Percentiles rank a stretch among this genome's conserved stretches.
Evolutionary conservation across 2,797 vertebrate genomes (phyloP).

Genomic region (Lithobates pipiens): DNA sequence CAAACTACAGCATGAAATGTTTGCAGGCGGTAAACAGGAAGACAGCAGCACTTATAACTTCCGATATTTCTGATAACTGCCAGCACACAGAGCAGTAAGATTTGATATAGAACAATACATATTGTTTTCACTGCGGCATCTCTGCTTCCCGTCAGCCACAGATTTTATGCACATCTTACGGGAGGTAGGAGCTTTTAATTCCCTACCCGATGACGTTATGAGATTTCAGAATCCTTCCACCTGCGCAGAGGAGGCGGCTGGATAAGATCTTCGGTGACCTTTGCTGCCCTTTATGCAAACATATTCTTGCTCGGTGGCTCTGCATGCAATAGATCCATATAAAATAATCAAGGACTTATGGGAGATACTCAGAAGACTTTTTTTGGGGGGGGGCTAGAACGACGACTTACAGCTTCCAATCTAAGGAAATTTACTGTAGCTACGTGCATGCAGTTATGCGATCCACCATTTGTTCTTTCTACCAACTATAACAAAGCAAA

Average conservation of each 20-base stretch:
- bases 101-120: neutral
- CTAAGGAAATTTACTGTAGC: neutral
- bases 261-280: slow-evolving; percentile 27
- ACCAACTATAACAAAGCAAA: neutral
- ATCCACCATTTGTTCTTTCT: neutral
- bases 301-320: neutral
- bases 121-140: slow-evolving; percentile 9
- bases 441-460: neutral
- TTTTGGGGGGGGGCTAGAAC: no score
- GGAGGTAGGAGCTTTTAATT: slow-evolving; percentile 19
- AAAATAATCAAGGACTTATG: slow-evolving; percentile 7
- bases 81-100: neutral
- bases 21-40: neutral
- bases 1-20: no score
- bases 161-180: neutral
- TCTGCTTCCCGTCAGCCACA: slow-evolving; percentile 1
- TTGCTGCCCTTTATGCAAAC: slow-evolving; percentile 44
- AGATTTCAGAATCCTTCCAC: neutral
- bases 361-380: neutral
- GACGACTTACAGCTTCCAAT: neutral
- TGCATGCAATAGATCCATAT: neutral
- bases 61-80: neutral
- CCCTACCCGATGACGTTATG: slow-evolving; percentile 5
- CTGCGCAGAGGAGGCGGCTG: slow-evolving; percentile 21
- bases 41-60: neutral